Percentiles rank a stretch among this genome's conserved stretches.
phyloP scores from a whole-genome alignment of 2,888 invertebrate species.

The Platycheirus rosarum region DNA sequence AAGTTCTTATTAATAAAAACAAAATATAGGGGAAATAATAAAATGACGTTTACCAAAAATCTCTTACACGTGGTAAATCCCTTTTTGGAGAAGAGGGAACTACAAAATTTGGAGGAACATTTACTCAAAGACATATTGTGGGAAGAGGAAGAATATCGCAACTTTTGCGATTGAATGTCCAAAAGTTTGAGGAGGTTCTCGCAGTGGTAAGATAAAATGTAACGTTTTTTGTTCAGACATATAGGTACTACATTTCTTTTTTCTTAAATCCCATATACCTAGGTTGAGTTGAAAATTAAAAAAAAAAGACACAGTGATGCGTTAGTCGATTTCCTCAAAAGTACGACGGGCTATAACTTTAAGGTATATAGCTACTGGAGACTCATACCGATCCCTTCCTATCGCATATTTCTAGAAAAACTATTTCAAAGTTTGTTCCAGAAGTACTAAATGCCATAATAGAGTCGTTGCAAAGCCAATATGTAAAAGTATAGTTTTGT shows the following conservation, averaged over 20 bases:
- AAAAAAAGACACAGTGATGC: conserved; percentile 5
- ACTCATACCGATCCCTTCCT: conserved; percentile 8
- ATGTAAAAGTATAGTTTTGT: conserved; percentile 2
- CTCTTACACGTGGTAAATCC: too few relatives aligned
- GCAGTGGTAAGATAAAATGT: conserved; percentile 5
- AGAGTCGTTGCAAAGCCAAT: background rate
- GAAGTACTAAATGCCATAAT: conserved; percentile 14
- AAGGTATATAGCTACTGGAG: background rate
- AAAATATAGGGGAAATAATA: too few relatives aligned
- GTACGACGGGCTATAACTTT: conserved; percentile 1
- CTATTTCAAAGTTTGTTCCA: conserved; percentile 1
- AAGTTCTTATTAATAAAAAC: too few relatives aligned
- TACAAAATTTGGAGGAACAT: background rate
- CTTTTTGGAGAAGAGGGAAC: too few relatives aligned
- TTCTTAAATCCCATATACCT: background rate
- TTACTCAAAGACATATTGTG: conserved; percentile 26
- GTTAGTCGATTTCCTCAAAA: background rate
- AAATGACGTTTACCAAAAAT: too few relatives aligned
- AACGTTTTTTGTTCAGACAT: background rate
- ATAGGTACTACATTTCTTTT: background rate
- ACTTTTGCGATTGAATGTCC: conserved; percentile 15
- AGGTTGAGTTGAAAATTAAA: conserved; percentile 3
- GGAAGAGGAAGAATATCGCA: conserved; percentile 8
- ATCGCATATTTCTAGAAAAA: conserved; percentile 20
- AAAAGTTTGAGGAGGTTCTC: conserved; percentile 32